Evolutionary conservation across 2,113 vertebrate species (phyloP).

Genomic region (Lathamus discolor): DNA sequence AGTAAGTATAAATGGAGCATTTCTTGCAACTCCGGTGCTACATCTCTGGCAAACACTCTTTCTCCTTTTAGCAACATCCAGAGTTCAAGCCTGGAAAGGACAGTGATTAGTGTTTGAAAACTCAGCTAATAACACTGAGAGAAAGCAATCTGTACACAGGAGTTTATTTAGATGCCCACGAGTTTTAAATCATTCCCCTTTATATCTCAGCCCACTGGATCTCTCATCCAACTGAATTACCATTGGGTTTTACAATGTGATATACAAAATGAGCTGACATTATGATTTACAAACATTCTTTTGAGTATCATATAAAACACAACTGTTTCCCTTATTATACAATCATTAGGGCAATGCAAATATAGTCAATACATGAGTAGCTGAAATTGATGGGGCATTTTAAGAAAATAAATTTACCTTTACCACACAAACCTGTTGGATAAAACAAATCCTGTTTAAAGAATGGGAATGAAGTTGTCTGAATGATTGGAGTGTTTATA

Average conservation of each 20-base stretch:
- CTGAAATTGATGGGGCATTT: constrained; percentile 11
- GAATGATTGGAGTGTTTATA: background rate
- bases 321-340: constrained; percentile 54
- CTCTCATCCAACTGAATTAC: constrained; percentile 61
- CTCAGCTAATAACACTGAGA: constrained; percentile 28
- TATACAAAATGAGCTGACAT: constrained; percentile 65
- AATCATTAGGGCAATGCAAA: constrained; percentile 53
- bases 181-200: constrained; percentile 59
- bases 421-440: constrained; percentile 1
- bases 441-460: background rate
- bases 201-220: constrained; percentile 53
- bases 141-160: constrained; percentile 62
- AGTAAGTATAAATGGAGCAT: background rate
- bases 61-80: background rate
- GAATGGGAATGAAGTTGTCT: background rate
- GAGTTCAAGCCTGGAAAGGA: background rate
- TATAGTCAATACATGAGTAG: constrained; percentile 18
- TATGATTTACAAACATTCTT: constrained; percentile 71
- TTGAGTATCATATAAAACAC: constrained; percentile 69
- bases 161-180: constrained; percentile 72
- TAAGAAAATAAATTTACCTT: constrained; percentile 39
- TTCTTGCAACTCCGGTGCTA: background rate
- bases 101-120: background rate
- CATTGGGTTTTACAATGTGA: constrained; percentile 68
- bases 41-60: background rate